Evolutionary conservation across 2,113 vertebrate genomes (phyloP), one percentile per base, ranked within the genome.

Genomic region (Bujurquina vittata): DNA sequence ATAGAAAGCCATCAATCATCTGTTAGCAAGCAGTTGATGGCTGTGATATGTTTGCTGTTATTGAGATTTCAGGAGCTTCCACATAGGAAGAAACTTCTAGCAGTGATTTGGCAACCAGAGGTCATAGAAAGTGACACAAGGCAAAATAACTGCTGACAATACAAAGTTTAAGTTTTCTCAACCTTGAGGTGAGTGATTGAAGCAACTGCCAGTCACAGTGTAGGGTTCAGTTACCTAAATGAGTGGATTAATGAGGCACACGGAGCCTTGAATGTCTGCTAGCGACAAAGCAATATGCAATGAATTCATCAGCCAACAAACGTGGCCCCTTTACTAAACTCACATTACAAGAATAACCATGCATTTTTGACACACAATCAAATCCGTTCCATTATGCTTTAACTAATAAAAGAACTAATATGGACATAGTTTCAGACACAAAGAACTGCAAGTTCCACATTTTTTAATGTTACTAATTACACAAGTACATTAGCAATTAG

Each of bases 251-350:
- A 22, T 22, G 6, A 10, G 37, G 22, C 23, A 67, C 23, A n/a
- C 1, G 2, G 37, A 46, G 62, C 14, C 0, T 46, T 22, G 0
- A 67, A 18, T 67, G 37, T 46, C 62, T 1, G 5, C 14, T 67
- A 65, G 0, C 12, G 8, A 26, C 37, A 46, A 26, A 43, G 22
- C n/a, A 0, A 43, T 65, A 35, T 43, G 22, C 23, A 65, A 5
- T 7, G 33, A 33, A 33, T 33, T 1, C 33, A 35, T 35, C 8
- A 35, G 33, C 33, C 33, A 35, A 35, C 33, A 35, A 35, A 35
- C 2, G 7, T 35, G 33, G 14, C 23, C n/a, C 12, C 14, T 46
- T 26, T 43, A 67, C 37, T 46, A 2, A 26, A 26, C 40, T 46
- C 22, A 46, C 22, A 67, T 67, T 67, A 43, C 63, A 49, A 40